phyloP scores from a whole-genome alignment of 2,888 invertebrate genomes.

The Dioctria rufipes region DNA sequence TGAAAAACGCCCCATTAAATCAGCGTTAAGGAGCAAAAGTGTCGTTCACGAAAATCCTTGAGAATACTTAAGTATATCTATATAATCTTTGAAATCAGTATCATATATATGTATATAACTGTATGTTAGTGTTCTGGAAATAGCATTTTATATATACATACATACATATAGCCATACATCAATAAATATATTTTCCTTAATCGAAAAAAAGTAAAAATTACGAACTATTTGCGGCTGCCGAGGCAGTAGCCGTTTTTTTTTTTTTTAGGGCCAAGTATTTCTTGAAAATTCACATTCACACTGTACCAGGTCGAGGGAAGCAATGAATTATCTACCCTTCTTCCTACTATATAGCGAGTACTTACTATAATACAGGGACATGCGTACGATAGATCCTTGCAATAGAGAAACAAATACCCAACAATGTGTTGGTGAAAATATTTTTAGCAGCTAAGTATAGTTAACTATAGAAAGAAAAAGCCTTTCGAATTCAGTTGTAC shows the following conservation, averaged over 20 bases:
- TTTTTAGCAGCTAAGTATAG: slow-evolving; percentile 7
- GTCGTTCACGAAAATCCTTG: slow-evolving; percentile 25
- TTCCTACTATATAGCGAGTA: neutral
- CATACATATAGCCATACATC: neutral
- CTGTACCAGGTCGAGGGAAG: slow-evolving; percentile 31
- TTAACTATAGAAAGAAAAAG: neutral
- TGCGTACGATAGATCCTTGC: slow-evolving; percentile 13
- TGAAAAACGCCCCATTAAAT: slow-evolving; percentile 18
- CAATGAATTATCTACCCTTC: slow-evolving; percentile 37
- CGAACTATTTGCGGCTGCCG: slow-evolving; percentile 45
- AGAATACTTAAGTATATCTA: neutral
- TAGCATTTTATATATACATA: too few species aligned
- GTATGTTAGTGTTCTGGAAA: too few species aligned
- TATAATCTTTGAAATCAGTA: too few species aligned
- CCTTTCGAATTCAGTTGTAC: slow-evolving; percentile 31
- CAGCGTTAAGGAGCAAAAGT: neutral
- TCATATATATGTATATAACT: too few species aligned
- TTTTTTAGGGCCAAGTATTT: neutral
- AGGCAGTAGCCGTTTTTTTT: slow-evolving; percentile 12
- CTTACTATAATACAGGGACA: neutral
- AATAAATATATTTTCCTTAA: slow-evolving; percentile 47
- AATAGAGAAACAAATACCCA: neutral
- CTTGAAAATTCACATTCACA: slow-evolving; percentile 5
- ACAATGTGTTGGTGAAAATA: slow-evolving; percentile 15
- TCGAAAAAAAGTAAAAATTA: slow-evolving; percentile 40